A percentile compares a stretch with the other conserved stretches of the same genome.
These are phyloP conservation scores for Nymphalis polychloros DNA, from an alignment of 2,888 invertebrate genomes.

Conservation along the genomic window DNA sequence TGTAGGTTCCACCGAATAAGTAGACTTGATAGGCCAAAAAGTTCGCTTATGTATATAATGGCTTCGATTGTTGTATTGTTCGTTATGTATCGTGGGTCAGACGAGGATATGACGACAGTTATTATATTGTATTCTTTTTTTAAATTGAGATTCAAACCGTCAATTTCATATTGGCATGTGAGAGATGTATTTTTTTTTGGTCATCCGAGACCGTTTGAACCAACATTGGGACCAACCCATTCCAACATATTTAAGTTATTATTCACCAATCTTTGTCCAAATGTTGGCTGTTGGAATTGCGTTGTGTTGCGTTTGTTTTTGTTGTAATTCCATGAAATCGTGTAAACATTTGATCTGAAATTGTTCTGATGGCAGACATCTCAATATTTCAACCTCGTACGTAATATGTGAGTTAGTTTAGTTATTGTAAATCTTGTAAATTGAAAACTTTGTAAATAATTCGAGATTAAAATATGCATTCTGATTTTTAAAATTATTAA, in stretches of 20 bases:
- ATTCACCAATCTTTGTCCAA: constrained; percentile 4
- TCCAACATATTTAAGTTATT: background rate
- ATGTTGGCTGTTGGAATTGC: constrained; percentile 37
- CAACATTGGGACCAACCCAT: constrained; percentile 5
- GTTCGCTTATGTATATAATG: constrained; percentile 72
- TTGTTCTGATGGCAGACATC: constrained; percentile 49
- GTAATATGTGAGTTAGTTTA: constrained; percentile 45
- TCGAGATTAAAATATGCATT: constrained; percentile 63
- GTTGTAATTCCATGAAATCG: constrained; percentile 38
- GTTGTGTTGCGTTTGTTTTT: constrained; percentile 54
- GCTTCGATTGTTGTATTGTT: constrained; percentile 44
- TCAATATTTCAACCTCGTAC: constrained; percentile 46
- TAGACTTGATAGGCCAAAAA: constrained; percentile 72
- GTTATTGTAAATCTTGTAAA: constrained; percentile 71
- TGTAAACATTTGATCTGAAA: constrained; percentile 55
- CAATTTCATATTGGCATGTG: constrained; percentile 10
- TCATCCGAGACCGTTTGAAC: background rate
- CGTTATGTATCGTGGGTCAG: constrained; percentile 37
- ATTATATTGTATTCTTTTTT: background rate
- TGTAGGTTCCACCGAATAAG: constrained; percentile 61
- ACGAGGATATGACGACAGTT: constrained; percentile 11
- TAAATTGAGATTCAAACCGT: background rate
- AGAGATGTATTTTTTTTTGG: constrained; percentile 4
- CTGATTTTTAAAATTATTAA: constrained; percentile 59
- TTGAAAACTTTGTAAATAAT: constrained; percentile 69